These are phyloP conservation scores for Drosophila virilis DNA, from an alignment of 1,140 invertebrate species.

Conservation along the genomic window DNA sequence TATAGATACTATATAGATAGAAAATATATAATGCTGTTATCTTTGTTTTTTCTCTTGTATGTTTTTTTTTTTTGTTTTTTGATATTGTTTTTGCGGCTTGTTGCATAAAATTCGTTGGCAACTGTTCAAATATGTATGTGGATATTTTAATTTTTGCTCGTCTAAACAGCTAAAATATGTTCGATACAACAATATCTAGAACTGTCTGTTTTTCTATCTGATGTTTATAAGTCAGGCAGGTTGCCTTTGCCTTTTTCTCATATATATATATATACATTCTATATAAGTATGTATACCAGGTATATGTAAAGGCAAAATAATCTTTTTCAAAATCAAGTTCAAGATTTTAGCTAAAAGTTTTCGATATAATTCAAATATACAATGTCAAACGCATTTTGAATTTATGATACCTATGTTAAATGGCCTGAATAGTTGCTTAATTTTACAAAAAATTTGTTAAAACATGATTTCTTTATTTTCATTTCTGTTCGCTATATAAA, in stretches of 20 bases:
- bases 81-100: conserved; percentile 43
- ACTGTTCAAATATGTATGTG: conserved; percentile 71
- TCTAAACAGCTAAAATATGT: conserved; percentile 71
- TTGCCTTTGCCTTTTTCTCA: conserved; percentile 24
- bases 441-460: neutral
- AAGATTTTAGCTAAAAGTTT: conserved; percentile 57
- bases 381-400: neutral
- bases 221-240: conserved; percentile 42
- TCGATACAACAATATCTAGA: conserved; percentile 55
- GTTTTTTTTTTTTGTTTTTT: conserved; percentile 31
- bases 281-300: conserved; percentile 2
- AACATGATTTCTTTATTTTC: neutral
- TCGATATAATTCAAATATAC: too few species aligned
- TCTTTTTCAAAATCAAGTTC: conserved; percentile 74
- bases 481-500: neutral
- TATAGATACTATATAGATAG: conserved; percentile 17
- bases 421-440: too few species aligned
- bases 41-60: neutral
- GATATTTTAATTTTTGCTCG: conserved; percentile 53
- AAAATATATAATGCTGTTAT: conserved; percentile 16
- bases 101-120: conserved; percentile 79
- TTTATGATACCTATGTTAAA: neutral
- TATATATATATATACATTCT: conserved; percentile 35
- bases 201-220: conserved; percentile 26
- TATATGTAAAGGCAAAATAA: conserved; percentile 25